These are phyloP conservation scores for Monoplex corrugatus DNA, from an alignment of 2,888 invertebrate species.

Conservation along the genomic window DNA sequence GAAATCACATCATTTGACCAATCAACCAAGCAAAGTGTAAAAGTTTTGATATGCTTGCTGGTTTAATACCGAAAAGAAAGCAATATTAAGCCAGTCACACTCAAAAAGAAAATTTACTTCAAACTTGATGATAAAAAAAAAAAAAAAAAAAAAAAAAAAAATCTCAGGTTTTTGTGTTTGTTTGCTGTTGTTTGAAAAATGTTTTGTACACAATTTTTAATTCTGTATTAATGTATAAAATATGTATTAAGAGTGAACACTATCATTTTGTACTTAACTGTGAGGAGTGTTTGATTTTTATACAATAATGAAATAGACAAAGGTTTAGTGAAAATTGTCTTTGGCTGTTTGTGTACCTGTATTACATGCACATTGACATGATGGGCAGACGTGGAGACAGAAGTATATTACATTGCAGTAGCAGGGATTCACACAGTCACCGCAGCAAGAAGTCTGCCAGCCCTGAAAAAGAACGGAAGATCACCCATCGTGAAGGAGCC, in stretches of 20 bases:
- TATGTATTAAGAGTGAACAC: no score
- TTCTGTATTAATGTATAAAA: not conserved
- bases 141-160: no score
- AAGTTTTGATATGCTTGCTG: no score
- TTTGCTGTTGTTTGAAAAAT: not conserved
- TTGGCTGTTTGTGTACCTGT: not conserved
- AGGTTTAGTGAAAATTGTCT: not conserved
- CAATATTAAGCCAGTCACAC: no score
- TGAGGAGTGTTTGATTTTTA: not conserved
- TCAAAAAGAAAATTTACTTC: not conserved
- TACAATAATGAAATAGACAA: not conserved
- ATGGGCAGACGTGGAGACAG: not conserved
- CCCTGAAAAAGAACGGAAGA: conserved; percentile 63
- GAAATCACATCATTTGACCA: no score
- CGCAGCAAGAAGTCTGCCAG: conserved; percentile 61
- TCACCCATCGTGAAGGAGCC: conserved; percentile 70
- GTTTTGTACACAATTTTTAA: not conserved
- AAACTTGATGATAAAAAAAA: not conserved
- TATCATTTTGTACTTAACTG: not conserved
- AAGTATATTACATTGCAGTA: conserved; percentile 26
- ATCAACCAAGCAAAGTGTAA: no score
- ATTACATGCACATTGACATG: not conserved
- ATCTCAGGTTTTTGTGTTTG: conserved; percentile 34
- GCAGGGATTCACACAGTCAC: conserved; percentile 41
- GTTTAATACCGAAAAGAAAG: no score